Base-by-base conservation (phyloP, 2,888 invertebrate genomes). In the Sericinus montela region DNA sequence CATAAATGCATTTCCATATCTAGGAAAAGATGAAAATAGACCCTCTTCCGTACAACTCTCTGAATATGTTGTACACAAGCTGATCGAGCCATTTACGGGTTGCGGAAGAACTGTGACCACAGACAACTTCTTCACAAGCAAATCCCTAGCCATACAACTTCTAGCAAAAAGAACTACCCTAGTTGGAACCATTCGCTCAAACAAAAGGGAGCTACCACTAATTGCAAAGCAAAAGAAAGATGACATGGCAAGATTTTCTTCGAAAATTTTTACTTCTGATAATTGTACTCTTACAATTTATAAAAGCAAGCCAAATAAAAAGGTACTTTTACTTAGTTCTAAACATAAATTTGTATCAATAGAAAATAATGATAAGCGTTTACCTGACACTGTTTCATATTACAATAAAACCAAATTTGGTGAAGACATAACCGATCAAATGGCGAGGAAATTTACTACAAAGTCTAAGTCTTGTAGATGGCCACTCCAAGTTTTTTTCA, bases 51-150 rank as follows among this genome's bases (percentile, higher is more conserved):
- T 48, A 32, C 37, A 46, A 37, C n/a, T n/a, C 46, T 42, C 38
- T 38, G 45, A 45, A 43, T 41, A 36, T 46, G 42, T 51, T 40
- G 38, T 46, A 23, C 39, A 43, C 35, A 39, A 47, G 23, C 44
- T 48, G 1, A 48, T 51, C 29, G 46, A 51, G 37, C 40, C 44
- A 47, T 48, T 48, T 51, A 44, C 46, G 29, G 40, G 36, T 36
- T 44, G 42, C 42, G 25, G 35, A 44, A 36, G 44, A 42, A 44
- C 36, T 44, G 35, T 36, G 36, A 36, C 44, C 25, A 42, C 42
- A 43, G 14, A 35, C 43, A 35, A 43, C 25, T 43, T 44, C 28
- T 44, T 42, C 37, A 40, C 45, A 41, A 45, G 45, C 30, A 40
- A 40, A 39, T 44, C 39, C 40, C 36, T 44, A 28, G 45, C 44